phyloP scores from a whole-genome alignment of 2,113 vertebrate species.

The Saiga tatarica region DNA sequence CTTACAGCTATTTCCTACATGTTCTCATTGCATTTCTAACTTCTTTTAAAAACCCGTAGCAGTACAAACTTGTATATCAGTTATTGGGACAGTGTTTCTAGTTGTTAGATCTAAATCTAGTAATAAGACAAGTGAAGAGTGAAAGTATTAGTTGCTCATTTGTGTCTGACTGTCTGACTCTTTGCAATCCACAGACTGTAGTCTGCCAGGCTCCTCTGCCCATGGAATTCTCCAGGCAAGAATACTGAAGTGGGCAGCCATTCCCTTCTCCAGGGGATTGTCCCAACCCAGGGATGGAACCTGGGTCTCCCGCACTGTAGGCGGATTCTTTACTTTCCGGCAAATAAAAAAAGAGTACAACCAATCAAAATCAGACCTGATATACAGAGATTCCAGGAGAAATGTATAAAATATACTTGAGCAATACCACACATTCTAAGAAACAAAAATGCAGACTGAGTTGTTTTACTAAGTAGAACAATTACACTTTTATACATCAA shows the following conservation, averaged over 20 bases:
- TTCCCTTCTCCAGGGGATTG: not conserved
- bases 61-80: not conserved
- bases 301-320: not conserved
- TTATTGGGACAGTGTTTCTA: not conserved
- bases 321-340: not conserved
- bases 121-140: not conserved
- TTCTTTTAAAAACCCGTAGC: not conserved
- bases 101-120: not conserved
- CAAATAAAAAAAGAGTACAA: not conserved
- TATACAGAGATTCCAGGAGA: constrained; percentile 5
- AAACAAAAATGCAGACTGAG: not conserved
- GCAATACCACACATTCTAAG: not conserved
- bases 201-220: not conserved
- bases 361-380: not conserved
- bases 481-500: not conserved
- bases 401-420: not conserved
- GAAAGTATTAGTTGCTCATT: not conserved
- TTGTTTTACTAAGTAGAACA: not conserved
- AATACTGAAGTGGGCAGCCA: not conserved
- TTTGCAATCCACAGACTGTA: not conserved
- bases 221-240: not conserved
- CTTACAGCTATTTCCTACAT: not conserved
- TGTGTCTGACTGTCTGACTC: not conserved
- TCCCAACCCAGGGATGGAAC: not conserved
- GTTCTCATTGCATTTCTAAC: not conserved